Conservation (phyloP, 2,797 vertebrate species). For the Bryconaethiops microstoma region DNA sequence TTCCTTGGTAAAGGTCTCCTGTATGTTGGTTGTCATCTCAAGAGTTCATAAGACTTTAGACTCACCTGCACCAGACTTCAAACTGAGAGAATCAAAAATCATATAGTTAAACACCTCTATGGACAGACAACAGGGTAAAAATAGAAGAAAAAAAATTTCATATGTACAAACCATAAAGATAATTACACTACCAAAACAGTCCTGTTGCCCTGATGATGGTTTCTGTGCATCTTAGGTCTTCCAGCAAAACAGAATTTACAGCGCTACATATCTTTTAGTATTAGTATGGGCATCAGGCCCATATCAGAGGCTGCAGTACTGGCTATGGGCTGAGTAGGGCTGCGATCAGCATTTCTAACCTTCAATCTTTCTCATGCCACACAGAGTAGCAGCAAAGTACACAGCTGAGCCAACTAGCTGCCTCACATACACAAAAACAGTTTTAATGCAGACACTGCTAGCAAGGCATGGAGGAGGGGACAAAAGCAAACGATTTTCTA, state of each 20-base stretch:
- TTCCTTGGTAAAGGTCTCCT: slow-evolving; percentile 23
- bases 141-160: slow-evolving; percentile 57
- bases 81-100: slow-evolving; percentile 62
- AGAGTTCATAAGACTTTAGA: background rate
- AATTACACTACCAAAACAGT: slow-evolving; percentile 61
- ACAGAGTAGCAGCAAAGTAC: slow-evolving; percentile 25
- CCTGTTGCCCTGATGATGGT: slow-evolving; percentile 59
- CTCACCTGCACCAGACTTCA: slow-evolving; percentile 68
- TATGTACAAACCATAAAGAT: slow-evolving; percentile 62
- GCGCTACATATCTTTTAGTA: slow-evolving; percentile 36
- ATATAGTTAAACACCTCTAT: slow-evolving; percentile 46
- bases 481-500: slow-evolving; percentile 47
- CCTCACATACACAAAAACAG: slow-evolving; percentile 45
- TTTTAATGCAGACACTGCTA: slow-evolving; percentile 34
- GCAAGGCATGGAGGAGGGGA: slow-evolving; percentile 2
- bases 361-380: slow-evolving; percentile 20
- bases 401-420: slow-evolving; percentile 33
- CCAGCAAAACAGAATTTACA: slow-evolving; percentile 24
- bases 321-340: background rate
- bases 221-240: slow-evolving; percentile 19
- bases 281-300: background rate
- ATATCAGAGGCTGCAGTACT: slow-evolving; percentile 20
- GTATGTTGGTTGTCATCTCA: background rate
- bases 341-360: background rate
- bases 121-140: slow-evolving; percentile 57